phyloP scores from a whole-genome alignment of 2,113 vertebrate species.

The Rhea americana region DNA sequence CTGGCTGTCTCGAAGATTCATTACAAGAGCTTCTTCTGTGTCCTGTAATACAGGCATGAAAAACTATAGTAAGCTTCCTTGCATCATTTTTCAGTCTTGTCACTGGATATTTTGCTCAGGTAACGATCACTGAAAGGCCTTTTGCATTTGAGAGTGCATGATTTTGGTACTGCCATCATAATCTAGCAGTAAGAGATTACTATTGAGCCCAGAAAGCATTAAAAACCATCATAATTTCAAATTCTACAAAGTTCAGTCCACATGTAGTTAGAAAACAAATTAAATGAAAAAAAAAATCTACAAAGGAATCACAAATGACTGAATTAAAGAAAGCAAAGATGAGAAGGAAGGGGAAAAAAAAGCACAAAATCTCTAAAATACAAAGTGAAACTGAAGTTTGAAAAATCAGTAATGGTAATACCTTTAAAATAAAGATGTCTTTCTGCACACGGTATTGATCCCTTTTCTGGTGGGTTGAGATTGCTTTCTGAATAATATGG shows the following conservation, averaged over 20 bases:
- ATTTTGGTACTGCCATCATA: not conserved
- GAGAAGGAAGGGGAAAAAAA: not conserved
- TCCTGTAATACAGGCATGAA: slow-evolving; percentile 78
- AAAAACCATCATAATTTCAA: not conserved
- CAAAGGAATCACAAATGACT: not conserved
- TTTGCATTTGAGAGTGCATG: not conserved
- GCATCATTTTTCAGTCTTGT: not conserved
- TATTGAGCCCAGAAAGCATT: accelerated
- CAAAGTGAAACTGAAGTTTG: not conserved
- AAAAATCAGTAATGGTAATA: slow-evolving; percentile 1
- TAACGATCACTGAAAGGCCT: not conserved
- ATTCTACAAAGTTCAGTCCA: not conserved
- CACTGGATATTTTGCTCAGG: not conserved
- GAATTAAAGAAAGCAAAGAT: not conserved
- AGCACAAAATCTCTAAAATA: not conserved
- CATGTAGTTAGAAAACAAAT: not conserved
- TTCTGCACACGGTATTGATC: slow-evolving; percentile 91
- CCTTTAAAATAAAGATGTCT: slow-evolving; percentile 96
- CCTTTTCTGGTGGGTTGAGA: slow-evolving; percentile 85
- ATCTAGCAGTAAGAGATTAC: not conserved
- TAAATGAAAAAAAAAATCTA: not conserved
- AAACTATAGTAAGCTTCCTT: not conserved
- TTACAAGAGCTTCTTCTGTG: slow-evolving; percentile 93
- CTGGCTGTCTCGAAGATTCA: slow-evolving; percentile 94
- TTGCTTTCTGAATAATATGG: slow-evolving; percentile 94